These are phyloP conservation scores for Cylloceria caligata DNA, from an alignment of 2,888 invertebrate genomes.

Conservation along the genomic window DNA sequence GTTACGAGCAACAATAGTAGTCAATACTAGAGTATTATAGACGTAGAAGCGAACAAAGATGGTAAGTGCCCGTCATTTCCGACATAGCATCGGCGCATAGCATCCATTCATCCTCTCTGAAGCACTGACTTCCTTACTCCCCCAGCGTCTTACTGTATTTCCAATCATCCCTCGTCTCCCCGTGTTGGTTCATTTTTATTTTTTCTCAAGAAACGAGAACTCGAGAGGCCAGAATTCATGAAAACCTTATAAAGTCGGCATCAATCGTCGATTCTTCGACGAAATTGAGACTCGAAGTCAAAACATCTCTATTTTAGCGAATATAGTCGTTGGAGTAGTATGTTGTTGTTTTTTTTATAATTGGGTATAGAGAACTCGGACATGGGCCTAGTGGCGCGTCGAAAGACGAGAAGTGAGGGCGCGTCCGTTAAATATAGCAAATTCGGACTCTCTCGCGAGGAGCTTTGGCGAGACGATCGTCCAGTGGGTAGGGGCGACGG, in stretches of 20 bases:
- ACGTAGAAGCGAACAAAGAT: slow-evolving; percentile 9
- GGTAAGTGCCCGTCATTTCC: background rate
- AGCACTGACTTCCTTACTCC: slow-evolving; percentile 41
- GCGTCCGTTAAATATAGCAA: slow-evolving; percentile 76
- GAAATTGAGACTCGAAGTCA: no score
- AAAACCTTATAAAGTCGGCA: background rate
- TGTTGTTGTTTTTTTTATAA: background rate
- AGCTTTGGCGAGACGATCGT: slow-evolving; percentile 67
- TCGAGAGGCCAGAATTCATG: background rate
- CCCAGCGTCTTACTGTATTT: slow-evolving; percentile 22
- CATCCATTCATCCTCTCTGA: slow-evolving; percentile 46
- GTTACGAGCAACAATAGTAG: background rate
- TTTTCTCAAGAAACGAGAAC: background rate
- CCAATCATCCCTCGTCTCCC: slow-evolving; percentile 13
- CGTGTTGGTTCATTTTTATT: background rate
- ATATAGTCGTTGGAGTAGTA: background rate
- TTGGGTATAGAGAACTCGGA: background rate
- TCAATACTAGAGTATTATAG: background rate
- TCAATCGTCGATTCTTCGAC: slow-evolving; percentile 14
- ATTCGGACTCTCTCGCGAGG: slow-evolving; percentile 53
- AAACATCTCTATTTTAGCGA: slow-evolving; percentile 7
- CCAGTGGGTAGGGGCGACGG: background rate
- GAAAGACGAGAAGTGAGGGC: slow-evolving; percentile 45
- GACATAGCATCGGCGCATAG: background rate
- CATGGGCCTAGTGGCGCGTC: slow-evolving; percentile 18